These are phyloP conservation scores for Myoxocephalus aenaeus DNA, from an alignment of 2,797 vertebrate genomes.

Conservation along the genomic window DNA sequence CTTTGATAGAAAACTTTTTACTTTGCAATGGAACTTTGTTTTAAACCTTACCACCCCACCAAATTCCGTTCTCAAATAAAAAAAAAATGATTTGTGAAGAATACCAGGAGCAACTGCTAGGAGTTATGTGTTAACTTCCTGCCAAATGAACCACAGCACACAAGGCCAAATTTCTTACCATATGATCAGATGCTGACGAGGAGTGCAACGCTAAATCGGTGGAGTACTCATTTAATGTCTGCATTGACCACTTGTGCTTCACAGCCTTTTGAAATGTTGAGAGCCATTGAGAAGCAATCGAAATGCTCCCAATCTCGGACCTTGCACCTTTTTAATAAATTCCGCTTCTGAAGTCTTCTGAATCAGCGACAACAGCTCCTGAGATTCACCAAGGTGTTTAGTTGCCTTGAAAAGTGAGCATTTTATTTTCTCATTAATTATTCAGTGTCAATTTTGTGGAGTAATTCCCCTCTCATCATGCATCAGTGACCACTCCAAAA, in stretches of 20 bases:
- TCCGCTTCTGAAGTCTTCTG: not conserved
- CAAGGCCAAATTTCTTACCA: not conserved
- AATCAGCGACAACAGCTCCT: not conserved
- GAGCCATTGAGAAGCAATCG: not conserved
- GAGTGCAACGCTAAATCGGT: not conserved
- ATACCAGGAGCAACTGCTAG: not conserved
- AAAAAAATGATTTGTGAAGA: not conserved
- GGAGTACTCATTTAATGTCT: not conserved
- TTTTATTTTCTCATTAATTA: constrained; percentile 37
- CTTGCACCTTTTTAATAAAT: not conserved
- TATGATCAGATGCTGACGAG: not conserved
- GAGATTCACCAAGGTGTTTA: constrained; percentile 16
- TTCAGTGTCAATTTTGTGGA: constrained; percentile 38
- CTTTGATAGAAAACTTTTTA: not conserved
- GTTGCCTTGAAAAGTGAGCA: constrained; percentile 5
- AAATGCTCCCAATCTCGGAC: not conserved
- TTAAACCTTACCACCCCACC: not conserved
- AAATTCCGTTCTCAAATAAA: not conserved
- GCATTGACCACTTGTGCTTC: not conserved
- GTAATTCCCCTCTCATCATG: constrained; percentile 35
- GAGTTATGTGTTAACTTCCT: not conserved
- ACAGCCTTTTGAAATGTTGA: no score
- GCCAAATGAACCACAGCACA: not conserved
- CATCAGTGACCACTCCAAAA: constrained; percentile 27
- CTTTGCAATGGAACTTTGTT: not conserved